Percentiles rank a stretch among this genome's conserved stretches.
phyloP scores from a whole-genome alignment of 2,888 invertebrate species.

The Acheta domesticus region DNA sequence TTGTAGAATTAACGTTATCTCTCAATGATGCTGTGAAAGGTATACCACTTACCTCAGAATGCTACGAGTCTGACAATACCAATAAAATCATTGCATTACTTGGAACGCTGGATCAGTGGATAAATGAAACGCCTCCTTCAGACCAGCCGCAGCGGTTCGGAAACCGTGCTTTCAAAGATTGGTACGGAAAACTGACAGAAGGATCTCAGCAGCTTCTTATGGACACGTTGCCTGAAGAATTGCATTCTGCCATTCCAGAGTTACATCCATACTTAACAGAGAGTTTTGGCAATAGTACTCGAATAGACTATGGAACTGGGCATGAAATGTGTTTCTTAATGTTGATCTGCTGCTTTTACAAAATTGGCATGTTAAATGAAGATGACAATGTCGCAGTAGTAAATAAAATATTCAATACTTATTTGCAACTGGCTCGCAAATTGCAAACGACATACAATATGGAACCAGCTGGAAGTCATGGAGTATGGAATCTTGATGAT shows the following conservation, averaged over 20 bases:
- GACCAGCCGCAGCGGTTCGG: not conserved
- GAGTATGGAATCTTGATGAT: not conserved
- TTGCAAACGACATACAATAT: not conserved
- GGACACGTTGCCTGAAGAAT: not conserved
- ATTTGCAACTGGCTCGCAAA: not conserved
- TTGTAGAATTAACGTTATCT: not conserved
- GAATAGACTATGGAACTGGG: not conserved
- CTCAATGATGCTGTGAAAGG: not conserved
- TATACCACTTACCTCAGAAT: not conserved
- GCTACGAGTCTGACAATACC: not conserved
- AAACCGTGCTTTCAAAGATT: slow-evolving; percentile 1
- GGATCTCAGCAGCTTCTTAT: not conserved
- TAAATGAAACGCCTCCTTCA: not conserved
- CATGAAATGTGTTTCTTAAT: not conserved
- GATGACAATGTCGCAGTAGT: not conserved
- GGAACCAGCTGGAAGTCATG: slow-evolving; percentile 18
- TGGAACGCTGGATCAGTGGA: not conserved
- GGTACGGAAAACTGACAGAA: not conserved
- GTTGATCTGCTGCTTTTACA: not conserved
- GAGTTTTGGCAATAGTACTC: not conserved
- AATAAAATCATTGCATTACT: not conserved
- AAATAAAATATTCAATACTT: not conserved
- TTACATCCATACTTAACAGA: not conserved
- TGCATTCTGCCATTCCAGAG: not conserved
- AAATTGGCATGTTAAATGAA: not conserved